Conservation (phyloP, 1,140 invertebrate genomes). For the Planococcus citri region DNA sequence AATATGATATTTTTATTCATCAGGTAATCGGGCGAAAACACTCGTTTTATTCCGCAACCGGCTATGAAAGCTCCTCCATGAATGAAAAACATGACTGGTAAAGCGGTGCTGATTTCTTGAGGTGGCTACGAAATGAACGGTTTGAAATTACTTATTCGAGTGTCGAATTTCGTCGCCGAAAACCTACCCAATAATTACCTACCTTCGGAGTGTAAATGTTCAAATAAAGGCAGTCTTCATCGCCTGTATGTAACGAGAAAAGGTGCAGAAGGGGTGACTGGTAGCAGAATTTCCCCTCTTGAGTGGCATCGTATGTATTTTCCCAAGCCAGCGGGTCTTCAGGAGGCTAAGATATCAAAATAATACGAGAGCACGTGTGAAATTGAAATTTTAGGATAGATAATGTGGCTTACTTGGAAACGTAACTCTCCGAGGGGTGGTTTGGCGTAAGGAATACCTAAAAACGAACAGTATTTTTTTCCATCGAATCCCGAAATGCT, state of each 20-base stretch:
- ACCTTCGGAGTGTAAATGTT: constrained; percentile 33
- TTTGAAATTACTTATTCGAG: constrained; percentile 29
- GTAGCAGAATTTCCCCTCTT: constrained; percentile 16
- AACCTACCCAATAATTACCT: too few relatives aligned
- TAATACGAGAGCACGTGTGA: too few relatives aligned
- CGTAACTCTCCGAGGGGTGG: constrained; percentile 27
- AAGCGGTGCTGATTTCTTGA: neutral
- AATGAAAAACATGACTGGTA: constrained; percentile 49
- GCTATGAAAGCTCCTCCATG: constrained; percentile 47
- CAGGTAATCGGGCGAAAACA: constrained; percentile 50
- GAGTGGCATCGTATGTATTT: constrained; percentile 22
- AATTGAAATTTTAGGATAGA: too few relatives aligned
- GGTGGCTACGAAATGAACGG: constrained; percentile 29
- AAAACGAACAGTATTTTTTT: constrained; percentile 25
- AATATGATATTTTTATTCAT: constrained; percentile 60
- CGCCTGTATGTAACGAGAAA: constrained; percentile 22
- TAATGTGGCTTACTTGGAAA: constrained; percentile 26
- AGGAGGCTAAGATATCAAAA: constrained; percentile 19
- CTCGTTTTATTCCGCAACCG: constrained; percentile 39
- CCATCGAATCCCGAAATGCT: constrained; percentile 20
- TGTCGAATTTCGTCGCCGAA: neutral
- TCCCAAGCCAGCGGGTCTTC: neutral
- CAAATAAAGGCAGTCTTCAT: constrained; percentile 33
- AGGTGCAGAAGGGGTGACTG: constrained; percentile 22
- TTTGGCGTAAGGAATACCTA: constrained; percentile 29